Conservation (phyloP, 2,888 invertebrate species). For the Gnatocerus cornutus region DNA sequence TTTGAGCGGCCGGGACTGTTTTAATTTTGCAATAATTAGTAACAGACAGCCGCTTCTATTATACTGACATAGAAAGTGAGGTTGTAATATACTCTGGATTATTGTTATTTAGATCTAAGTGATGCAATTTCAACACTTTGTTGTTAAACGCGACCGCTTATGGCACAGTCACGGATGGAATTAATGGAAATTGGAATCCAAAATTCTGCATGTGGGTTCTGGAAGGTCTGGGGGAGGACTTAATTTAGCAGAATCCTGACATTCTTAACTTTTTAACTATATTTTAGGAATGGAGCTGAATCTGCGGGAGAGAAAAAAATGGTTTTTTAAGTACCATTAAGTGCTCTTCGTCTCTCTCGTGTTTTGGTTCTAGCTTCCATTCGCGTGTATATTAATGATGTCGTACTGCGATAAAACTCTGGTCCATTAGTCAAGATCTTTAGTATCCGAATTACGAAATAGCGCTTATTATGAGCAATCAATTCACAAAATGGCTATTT, state of each 20-base stretch:
- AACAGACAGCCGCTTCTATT: slow-evolving; percentile 54
- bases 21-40: slow-evolving; percentile 54
- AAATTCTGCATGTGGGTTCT: not conserved
- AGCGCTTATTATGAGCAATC: slow-evolving; percentile 23
- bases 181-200: not conserved
- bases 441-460: slow-evolving; percentile 32
- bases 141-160: slow-evolving; percentile 24
- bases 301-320: too few species aligned
- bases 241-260: not conserved
- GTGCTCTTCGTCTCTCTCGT: not conserved
- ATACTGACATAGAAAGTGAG: slow-evolving; percentile 50
- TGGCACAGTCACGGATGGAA: slow-evolving; percentile 2
- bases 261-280: too few species aligned
- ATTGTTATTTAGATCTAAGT: slow-evolving; percentile 47
- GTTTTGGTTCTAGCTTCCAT: not conserved
- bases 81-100: slow-evolving; percentile 45
- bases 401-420: not conserved
- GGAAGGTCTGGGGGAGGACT: not conserved
- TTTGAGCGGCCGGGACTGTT: slow-evolving; percentile 40
- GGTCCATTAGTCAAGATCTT: slow-evolving; percentile 18
- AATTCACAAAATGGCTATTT: slow-evolving; percentile 33
- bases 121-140: slow-evolving; percentile 46
- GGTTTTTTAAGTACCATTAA: too few species aligned
- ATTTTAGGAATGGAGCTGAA: too few species aligned
- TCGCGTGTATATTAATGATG: slow-evolving; percentile 20